Base-by-base conservation (phyloP, 2,797 vertebrate species). In the Amniataba percoides region DNA sequence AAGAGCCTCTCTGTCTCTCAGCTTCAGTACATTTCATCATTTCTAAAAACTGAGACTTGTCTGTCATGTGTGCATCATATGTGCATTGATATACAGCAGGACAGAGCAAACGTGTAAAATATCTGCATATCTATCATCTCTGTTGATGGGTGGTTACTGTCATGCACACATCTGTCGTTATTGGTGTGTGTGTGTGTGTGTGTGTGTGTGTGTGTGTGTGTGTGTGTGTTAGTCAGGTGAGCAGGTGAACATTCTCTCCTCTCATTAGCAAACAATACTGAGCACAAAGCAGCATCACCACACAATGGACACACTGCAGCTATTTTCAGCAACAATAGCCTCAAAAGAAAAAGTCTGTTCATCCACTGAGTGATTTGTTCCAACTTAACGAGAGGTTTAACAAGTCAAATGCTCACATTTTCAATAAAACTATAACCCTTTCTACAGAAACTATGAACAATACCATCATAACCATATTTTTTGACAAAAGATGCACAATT, bases 171-270 rank as follows among this genome's bases (percentile, higher is more conserved):
- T n/a, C n/a, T 23, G 46, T 73, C 2, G 25, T 21, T 57, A 53
- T 45, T 53, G 43, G 52, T 65, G 46, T 72, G 27, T 71, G n/a
- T 60, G n/a, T 60, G 21, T n/a, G 31, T 63, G 45, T 49, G 52
- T 58, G 34, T 43, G 59, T 63, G 68, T 76, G 57, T 27, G 52
- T 65, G 46, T 72, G 27, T 71, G n/a, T 57, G 57, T 36, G 71
- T 74, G 81, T 80, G 80, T 55, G 64, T 68, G 80, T 85, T 3
- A 40, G 90, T 92, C 92, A 93, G 86, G 88, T 91, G 93, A 93
- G 87, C 86, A 87, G 87, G 86, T 92, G 93, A 95, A 93, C 93
- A 92, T 94, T 94, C 93, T 93, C 90, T 88, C 80, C 87, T 87
- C 88, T 80, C 88, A 82, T 78, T 82, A 83, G 64, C 56, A 73